Conservation (phyloP, 2,888 invertebrate genomes). For the Drosophila leonis region DNA sequence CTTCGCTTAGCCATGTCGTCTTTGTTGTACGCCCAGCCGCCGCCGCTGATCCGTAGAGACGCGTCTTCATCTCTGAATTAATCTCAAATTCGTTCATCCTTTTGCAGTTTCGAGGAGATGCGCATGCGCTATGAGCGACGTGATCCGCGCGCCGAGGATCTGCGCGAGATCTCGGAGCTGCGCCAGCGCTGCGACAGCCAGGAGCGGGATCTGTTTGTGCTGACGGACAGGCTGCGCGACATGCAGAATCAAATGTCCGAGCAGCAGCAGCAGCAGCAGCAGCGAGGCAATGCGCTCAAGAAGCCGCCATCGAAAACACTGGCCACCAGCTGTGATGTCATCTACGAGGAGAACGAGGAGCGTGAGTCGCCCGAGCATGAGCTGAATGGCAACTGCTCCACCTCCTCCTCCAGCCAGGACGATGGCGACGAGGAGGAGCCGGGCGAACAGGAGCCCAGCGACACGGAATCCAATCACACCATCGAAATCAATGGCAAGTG, state of each 20-base stretch:
- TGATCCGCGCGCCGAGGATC: constrained; percentile 87
- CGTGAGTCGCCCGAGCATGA: constrained; percentile 76
- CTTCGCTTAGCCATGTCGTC: constrained; percentile 67
- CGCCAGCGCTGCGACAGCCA: constrained; percentile 87
- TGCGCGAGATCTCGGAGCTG: constrained; percentile 87
- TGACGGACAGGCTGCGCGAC: constrained; percentile 87
- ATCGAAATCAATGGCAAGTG: constrained; percentile 67
- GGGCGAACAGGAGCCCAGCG: constrained; percentile 61
- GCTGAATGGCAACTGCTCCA: constrained; percentile 13
- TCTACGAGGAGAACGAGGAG: constrained; percentile 85
- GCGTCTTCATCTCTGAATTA: not conserved
- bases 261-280: constrained; percentile 66
- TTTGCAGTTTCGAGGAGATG: constrained; percentile 87
- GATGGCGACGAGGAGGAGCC: constrained; percentile 45
- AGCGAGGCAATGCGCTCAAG: constrained; percentile 66
- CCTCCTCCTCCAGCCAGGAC: constrained; percentile 37
- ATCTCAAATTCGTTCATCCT: not conserved
- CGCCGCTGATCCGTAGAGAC: not conserved
- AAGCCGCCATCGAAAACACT: constrained; percentile 84
- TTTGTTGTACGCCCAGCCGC: constrained; percentile 36
- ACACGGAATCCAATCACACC: constrained; percentile 70
- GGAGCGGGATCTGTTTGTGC: constrained; percentile 87
- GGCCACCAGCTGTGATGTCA: constrained; percentile 85
- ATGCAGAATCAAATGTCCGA: constrained; percentile 86
- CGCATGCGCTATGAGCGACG: constrained; percentile 87